These are phyloP conservation scores for Andrena trimmerana DNA, from an alignment of 2,888 invertebrate species.

Conservation along the genomic window DNA sequence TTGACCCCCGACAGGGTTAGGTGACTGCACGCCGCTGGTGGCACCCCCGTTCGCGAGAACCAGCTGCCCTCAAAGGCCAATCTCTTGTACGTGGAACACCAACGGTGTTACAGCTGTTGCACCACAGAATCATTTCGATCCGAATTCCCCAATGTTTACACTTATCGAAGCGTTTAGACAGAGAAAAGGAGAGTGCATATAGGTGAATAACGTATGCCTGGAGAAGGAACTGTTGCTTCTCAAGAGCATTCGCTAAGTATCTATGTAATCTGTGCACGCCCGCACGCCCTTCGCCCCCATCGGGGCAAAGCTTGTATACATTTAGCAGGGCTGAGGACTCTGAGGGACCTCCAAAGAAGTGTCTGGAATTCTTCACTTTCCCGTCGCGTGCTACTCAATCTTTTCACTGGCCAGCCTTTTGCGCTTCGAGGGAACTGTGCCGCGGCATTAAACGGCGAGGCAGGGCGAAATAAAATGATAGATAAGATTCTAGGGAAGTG, in stretches of 20 bases:
- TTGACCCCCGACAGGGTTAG: slow-evolving; percentile 67
- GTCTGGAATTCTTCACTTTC: slow-evolving; percentile 42
- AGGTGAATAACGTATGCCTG: too few species aligned
- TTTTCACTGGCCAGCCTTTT: slow-evolving; percentile 19
- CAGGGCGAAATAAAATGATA: slow-evolving; percentile 18
- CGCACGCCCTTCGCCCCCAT: too few species aligned
- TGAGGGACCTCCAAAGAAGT: slow-evolving; percentile 30
- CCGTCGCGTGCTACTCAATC: background rate
- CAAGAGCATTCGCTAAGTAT: too few species aligned
- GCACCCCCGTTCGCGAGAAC: slow-evolving; percentile 53
- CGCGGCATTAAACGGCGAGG: background rate
- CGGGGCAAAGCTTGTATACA: too few species aligned
- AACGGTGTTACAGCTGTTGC: background rate
- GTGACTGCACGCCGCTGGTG: slow-evolving; percentile 52
- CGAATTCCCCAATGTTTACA: too few species aligned
- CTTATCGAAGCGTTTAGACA: too few species aligned
- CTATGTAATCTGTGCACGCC: too few species aligned
- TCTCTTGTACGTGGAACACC: slow-evolving; percentile 23
- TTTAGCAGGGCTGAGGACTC: too few species aligned
- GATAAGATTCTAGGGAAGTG: slow-evolving; percentile 13
- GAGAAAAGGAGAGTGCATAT: too few species aligned
- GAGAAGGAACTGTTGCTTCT: too few species aligned
- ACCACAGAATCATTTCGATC: too few species aligned
- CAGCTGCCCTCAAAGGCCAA: slow-evolving; percentile 33
- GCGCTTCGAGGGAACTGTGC: too few species aligned